Evolutionary conservation across 2,888 invertebrate genomes (phyloP), one percentile per base, ranked within the genome.

Genomic region (Watsonalla binaria): DNA sequence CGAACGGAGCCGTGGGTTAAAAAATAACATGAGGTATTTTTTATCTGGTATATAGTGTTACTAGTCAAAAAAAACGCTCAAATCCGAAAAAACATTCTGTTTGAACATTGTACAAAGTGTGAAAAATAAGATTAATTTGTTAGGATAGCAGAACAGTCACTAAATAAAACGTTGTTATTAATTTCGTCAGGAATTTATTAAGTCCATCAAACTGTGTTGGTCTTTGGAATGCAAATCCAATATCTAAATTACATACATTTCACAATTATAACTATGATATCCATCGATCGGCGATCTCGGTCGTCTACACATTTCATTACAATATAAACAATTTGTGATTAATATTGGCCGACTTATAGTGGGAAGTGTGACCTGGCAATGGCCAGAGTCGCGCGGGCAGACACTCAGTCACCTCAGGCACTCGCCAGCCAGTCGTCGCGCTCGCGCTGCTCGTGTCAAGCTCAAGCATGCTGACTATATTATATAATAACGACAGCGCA

Each of bases 141-240:
- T 13, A 14, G 45, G 9, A 11, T 37, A 34, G 37, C 8, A 9
- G 34, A 50, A 47, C 37, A 52, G 6, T 53, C 34, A 7, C 24
- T 47, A 62, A 68, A 60, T 62, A 60, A 64, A 63, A 62, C 45
- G 42, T 51, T 60, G 53, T 66, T 69, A 67, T 66, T 73, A 71
- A 68, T 65, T 61, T 65, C 61, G 62, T 64, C 61, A 67, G 68
- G 71, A 76, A 79, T 86, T 86, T 86, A 85, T 85, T 86, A 80
- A 84, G 76, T 87, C 81, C 87, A 84, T 87, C 84, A 84, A 88
- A 86, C 81, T 84, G 84, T 79, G 85, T 85, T 80, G 85, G 87
- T 83, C 80, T 84, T 84, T 87, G 90, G 90, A 90, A 90, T 90
- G 90, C 87, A 84, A 77, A 81, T 82, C 84, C 86, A 81, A 69